Conservation (phyloP, 2,797 vertebrate genomes). For the Fistularia commersonii region DNA sequence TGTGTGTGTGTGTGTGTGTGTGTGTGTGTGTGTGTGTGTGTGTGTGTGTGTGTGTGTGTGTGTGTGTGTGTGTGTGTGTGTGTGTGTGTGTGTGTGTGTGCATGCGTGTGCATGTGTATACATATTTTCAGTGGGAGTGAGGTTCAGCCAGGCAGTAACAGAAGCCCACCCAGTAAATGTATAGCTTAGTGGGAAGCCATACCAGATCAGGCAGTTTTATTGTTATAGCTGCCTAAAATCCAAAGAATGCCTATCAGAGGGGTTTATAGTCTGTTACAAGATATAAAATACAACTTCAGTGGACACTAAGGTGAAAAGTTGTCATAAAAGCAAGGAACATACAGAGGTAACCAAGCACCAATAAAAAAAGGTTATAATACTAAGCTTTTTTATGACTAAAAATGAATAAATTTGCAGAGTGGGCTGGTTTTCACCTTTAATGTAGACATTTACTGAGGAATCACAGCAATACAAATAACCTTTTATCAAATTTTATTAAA, state of each 20-base stretch:
- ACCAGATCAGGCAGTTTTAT: constrained; percentile 13
- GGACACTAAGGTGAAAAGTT: too few species aligned
- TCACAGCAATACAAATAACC: too few species aligned
- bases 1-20: constrained; percentile 10
- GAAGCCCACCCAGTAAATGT: constrained; percentile 26
- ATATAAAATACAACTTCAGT: too few species aligned
- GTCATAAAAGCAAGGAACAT: too few species aligned
- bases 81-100: constrained; percentile 3
- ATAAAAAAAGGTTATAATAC: too few species aligned
- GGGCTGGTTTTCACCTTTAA: too few species aligned
- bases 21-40: neutral
- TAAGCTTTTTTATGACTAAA: too few species aligned
- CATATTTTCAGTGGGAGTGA: constrained; percentile 11
- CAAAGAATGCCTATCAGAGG: neutral
- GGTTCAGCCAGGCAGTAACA: constrained; percentile 34
- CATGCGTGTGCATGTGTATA: constrained; percentile 4
- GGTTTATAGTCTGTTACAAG: neutral
- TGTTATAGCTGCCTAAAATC: neutral
- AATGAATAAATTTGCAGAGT: too few species aligned
- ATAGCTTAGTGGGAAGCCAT: constrained; percentile 5
- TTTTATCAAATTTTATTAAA: too few species aligned
- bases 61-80: constrained; percentile 4
- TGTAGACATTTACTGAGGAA: too few species aligned
- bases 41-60: constrained; percentile 2
- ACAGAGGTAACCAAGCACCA: too few species aligned